These are phyloP conservation scores for Aldrovandia affinis DNA, from an alignment of 2,797 vertebrate species.

Conservation along the genomic window DNA sequence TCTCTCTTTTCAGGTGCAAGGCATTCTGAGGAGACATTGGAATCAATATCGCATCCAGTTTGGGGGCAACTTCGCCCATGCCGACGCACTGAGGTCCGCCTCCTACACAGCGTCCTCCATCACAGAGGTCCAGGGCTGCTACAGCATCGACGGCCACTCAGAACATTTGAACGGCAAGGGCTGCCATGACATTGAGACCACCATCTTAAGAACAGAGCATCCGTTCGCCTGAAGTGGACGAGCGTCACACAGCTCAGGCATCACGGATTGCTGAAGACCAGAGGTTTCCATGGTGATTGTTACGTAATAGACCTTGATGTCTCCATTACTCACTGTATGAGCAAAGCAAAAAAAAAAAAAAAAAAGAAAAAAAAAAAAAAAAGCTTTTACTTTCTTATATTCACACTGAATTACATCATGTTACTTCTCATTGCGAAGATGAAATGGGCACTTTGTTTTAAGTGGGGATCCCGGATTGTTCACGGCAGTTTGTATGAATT, in stretches of 20 bases:
- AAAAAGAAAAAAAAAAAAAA: slow-evolving; percentile 25
- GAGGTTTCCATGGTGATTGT: slow-evolving; percentile 15
- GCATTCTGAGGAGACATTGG: slow-evolving; percentile 90
- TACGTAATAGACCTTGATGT: slow-evolving; percentile 29
- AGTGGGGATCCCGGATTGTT: slow-evolving; percentile 66
- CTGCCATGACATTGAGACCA: slow-evolving; percentile 77
- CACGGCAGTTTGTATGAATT: slow-evolving; percentile 56
- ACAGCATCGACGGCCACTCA: slow-evolving; percentile 78
- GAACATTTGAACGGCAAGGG: slow-evolving; percentile 89
- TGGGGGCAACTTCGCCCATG: slow-evolving; percentile 85
- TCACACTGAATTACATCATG: slow-evolving; percentile 61
- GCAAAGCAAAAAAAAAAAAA: slow-evolving; percentile 12
- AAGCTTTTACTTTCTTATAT: slow-evolving; percentile 44
- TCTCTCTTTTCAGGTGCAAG: slow-evolving; percentile 81
- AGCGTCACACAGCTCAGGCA: neutral
- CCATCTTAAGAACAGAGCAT: slow-evolving; percentile 78
- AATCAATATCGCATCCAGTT: slow-evolving; percentile 94
- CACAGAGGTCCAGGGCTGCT: slow-evolving; percentile 86
- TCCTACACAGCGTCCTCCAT: slow-evolving; percentile 80
- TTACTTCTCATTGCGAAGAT: slow-evolving; percentile 70
- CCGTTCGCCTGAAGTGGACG: slow-evolving; percentile 77
- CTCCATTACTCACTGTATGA: slow-evolving; percentile 28
- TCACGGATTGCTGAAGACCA: neutral
- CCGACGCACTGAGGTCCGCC: slow-evolving; percentile 82
- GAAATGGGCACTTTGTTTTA: slow-evolving; percentile 65